A percentile compares a stretch with the other conserved stretches of the same genome.
Evolutionary conservation across 2,797 vertebrate species (phyloP).

Genomic region (Euphonia xanthogaster): DNA sequence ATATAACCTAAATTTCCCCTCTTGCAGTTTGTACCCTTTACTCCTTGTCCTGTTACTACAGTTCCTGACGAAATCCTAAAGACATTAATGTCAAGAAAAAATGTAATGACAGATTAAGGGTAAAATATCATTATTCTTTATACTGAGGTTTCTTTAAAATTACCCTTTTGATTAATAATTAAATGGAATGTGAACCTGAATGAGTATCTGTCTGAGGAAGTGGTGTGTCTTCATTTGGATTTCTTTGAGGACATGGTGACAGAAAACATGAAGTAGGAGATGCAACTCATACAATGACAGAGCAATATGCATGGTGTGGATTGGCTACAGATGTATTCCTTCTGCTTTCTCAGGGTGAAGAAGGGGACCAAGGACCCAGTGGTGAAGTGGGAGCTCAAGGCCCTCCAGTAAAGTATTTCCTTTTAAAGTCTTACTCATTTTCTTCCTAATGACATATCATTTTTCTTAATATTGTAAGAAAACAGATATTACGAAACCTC

Average conservation of each 20-base stretch:
- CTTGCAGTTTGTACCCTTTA: neutral
- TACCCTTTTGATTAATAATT: neutral
- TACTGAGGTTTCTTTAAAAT: neutral
- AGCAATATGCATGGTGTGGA: neutral
- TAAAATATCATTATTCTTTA: neutral
- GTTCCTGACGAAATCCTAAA: neutral
- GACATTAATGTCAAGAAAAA: neutral
- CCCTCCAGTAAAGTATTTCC: conserved; percentile 86
- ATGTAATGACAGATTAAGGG: neutral
- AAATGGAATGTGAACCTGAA: neutral
- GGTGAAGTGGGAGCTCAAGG: conserved; percentile 93
- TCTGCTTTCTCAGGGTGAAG: conserved; percentile 84
- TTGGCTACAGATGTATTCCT: neutral
- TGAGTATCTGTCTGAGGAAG: neutral
- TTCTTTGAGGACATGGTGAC: neutral
- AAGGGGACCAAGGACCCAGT: conserved; percentile 88
- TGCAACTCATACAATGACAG: neutral
- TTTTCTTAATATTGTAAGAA: neutral
- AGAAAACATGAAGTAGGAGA: neutral
- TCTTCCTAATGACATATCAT: neutral
- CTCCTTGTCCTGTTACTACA: neutral
- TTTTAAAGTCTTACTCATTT: neutral
- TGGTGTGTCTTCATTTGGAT: neutral
- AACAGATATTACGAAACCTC: neutral
- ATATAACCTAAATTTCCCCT: neutral